phyloP scores from a whole-genome alignment of 2,888 invertebrate species.

The Cataglyphis altisquamis region DNA sequence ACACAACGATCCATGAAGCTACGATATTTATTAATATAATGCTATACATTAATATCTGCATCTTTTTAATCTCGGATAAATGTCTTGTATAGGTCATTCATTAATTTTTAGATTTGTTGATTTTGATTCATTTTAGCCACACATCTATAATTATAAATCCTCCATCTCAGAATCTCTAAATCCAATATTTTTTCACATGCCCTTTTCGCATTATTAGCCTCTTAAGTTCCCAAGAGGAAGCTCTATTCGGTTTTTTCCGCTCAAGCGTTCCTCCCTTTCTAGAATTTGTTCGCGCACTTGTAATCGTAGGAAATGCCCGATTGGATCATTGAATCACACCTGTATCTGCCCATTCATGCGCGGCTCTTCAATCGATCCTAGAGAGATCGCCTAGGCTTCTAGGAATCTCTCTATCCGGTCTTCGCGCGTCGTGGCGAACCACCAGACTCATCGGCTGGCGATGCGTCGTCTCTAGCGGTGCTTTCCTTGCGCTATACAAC shows the following conservation, averaged over 20 bases:
- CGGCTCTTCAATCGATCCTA: conserved; percentile 28
- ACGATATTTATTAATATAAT: not conserved
- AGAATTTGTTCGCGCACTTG: not conserved
- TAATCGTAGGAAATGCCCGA: not conserved
- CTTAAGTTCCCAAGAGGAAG: not conserved
- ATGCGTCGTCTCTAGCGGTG: conserved; percentile 75
- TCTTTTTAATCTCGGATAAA: not conserved
- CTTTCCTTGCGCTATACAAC: conserved; percentile 74
- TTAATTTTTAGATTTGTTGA: not conserved
- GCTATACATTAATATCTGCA: not conserved
- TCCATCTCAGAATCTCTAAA: not conserved
- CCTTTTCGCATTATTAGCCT: not conserved
- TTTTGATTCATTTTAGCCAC: not conserved
- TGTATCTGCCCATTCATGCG: conserved; percentile 22
- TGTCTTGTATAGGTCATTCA: not conserved
- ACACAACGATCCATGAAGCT: not conserved
- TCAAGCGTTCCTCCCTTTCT: not conserved
- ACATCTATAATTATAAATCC: not conserved
- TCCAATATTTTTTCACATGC: not conserved
- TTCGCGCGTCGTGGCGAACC: conserved; percentile 15
- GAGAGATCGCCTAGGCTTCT: conserved; percentile 9
- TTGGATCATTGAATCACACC: not conserved
- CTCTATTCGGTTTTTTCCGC: not conserved
- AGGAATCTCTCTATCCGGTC: conserved; percentile 40
- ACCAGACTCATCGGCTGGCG: conserved; percentile 59